phyloP scores from a whole-genome alignment of 2,888 invertebrate genomes.

The Sarcophaga rosellei region DNA sequence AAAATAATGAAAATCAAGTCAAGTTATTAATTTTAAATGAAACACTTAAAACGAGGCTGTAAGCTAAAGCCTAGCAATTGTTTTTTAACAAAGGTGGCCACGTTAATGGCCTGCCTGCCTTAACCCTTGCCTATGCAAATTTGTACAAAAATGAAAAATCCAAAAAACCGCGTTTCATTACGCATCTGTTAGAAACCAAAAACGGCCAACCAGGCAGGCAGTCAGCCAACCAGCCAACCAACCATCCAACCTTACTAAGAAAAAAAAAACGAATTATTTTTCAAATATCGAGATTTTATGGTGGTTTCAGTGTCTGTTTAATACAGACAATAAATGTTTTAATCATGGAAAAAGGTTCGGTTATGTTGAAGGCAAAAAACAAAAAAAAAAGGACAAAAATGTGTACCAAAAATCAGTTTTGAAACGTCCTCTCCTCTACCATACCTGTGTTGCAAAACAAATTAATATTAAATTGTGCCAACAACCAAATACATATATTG shows the following conservation, averaged over 20 bases:
- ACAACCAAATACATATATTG: conserved; percentile 31
- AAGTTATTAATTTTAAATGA: conserved; percentile 53
- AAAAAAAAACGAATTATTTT: neutral
- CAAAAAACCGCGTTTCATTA: conserved; percentile 47
- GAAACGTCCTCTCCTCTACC: neutral
- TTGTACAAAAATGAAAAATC: conserved; percentile 4
- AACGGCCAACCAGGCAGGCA: neutral
- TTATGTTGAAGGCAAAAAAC: neutral
- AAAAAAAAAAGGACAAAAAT: neutral
- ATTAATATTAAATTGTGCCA: neutral
- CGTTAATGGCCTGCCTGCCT: no score
- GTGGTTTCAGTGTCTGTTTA: neutral
- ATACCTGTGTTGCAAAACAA: neutral
- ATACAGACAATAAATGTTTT: neutral
- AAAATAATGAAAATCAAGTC: conserved; percentile 14
- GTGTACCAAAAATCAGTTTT: neutral
- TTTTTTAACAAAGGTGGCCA: neutral
- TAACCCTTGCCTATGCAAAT: neutral
- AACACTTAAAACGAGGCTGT: conserved; percentile 1
- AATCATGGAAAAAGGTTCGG: neutral
- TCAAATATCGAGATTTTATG: neutral
- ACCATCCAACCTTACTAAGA: neutral
- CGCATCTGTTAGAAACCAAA: conserved; percentile 31
- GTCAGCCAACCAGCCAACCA: neutral
- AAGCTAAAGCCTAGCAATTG: neutral